A percentile compares a stretch with the other conserved stretches of the same genome.
phyloP scores from a whole-genome alignment of 2,113 vertebrate species.

The Nyctibius bracteatus region DNA sequence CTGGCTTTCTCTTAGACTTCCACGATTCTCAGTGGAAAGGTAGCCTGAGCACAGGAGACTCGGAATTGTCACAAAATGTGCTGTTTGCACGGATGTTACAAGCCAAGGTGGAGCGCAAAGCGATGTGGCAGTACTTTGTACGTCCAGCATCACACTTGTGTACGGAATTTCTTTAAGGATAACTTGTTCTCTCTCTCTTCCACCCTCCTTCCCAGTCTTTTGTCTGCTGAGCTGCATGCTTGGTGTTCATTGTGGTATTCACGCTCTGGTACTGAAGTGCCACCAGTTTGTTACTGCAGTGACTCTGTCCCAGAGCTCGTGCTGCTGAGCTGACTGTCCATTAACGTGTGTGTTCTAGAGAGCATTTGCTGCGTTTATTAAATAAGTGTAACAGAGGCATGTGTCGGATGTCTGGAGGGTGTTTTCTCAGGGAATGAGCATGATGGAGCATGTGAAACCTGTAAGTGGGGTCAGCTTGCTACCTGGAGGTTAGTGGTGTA shows the following conservation, averaged over 20 bases:
- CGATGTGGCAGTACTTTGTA: background rate
- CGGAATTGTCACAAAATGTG: background rate
- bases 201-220: background rate
- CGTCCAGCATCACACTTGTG: background rate
- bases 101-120: background rate
- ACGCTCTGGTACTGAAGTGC: too few relatives aligned
- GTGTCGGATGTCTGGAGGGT: background rate
- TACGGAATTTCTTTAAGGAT: background rate
- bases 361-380: conserved; percentile 1
- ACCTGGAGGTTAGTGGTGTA: background rate
- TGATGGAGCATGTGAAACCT: background rate
- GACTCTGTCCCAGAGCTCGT: background rate
- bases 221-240: background rate
- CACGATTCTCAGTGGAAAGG: background rate
- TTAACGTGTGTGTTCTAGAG: conserved; percentile 12
- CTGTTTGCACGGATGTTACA: background rate
- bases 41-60: background rate
- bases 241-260: background rate
- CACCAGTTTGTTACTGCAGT: too few relatives aligned
- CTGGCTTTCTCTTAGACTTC: background rate
- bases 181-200: background rate
- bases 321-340: conserved; percentile 26
- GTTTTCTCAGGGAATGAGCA: background rate
- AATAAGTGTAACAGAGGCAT: background rate
- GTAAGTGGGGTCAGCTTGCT: background rate